Percentiles rank a stretch among this genome's conserved stretches.
phyloP scores from a whole-genome alignment of 2,113 vertebrate genomes.

The Pogonocichla stellata region DNA sequence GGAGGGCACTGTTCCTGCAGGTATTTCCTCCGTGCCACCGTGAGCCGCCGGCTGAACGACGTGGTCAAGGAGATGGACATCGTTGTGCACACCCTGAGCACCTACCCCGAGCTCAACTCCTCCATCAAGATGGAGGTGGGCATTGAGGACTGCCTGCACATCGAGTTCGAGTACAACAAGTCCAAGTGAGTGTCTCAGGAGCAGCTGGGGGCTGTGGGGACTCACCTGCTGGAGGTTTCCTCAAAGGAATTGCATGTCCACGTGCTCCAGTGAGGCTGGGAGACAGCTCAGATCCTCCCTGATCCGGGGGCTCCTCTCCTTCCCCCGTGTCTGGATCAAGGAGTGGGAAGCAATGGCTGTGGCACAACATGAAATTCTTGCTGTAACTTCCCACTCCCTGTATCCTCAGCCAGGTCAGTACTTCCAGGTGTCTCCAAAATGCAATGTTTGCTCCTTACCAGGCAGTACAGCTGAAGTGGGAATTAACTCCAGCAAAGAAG shows the following conservation, averaged over 20 bases:
- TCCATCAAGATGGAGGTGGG: constrained; percentile 99
- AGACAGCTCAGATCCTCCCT: neutral
- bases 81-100: constrained; percentile 94
- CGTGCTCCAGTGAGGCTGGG: neutral
- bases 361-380: neutral
- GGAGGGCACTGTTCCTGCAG: constrained; percentile 61
- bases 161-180: constrained; percentile 99
- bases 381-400: neutral
- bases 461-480: neutral
- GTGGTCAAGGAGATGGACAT: constrained; percentile 97
- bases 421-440: neutral
- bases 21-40: constrained; percentile 94
- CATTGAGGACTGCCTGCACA: constrained; percentile 98
- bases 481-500: neutral
- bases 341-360: neutral
- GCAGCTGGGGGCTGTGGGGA: neutral
- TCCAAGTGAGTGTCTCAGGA: constrained; percentile 88
- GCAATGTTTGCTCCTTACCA: neutral
- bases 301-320: neutral
- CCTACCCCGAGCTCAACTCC: constrained; percentile 94
- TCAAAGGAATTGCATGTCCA: neutral
- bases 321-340: neutral
- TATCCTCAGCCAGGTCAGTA: neutral
- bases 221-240: neutral
- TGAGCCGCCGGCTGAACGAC: constrained; percentile 92